phyloP scores from a whole-genome alignment of 2,113 vertebrate species.

The Trematocara unimaculatum region DNA sequence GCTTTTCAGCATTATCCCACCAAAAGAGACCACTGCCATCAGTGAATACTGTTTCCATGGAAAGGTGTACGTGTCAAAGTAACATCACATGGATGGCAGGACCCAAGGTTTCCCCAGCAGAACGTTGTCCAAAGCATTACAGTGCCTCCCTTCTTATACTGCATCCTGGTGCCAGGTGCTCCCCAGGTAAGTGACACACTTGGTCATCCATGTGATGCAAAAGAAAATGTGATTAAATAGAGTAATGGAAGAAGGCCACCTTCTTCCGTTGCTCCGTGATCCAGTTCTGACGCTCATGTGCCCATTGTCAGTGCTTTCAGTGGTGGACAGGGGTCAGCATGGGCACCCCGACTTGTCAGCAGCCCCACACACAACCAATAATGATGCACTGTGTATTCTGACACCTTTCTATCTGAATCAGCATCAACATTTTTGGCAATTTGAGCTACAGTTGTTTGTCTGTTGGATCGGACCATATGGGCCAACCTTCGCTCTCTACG shows the following conservation, averaged over 20 bases:
- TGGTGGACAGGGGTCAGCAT: not conserved
- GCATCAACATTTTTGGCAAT: not conserved
- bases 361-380: not conserved
- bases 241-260: not conserved
- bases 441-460: not conserved
- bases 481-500: not conserved
- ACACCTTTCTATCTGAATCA: not conserved
- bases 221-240: not conserved
- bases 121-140: not conserved
- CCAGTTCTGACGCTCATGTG: not conserved
- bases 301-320: not conserved
- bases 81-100: not conserved
- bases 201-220: not conserved
- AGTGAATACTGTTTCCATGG: not conserved
- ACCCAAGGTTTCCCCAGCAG: not conserved
- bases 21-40: not conserved
- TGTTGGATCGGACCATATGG: not conserved
- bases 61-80: not conserved
- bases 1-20: not conserved
- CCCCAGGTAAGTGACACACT: not conserved
- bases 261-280: fast-evolving
- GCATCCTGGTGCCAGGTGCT: not conserved
- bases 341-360: not conserved
- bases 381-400: not conserved
- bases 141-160: not conserved